phyloP scores from a whole-genome alignment of 2,113 vertebrate genomes.

The Phylloscopus whistleri region DNA sequence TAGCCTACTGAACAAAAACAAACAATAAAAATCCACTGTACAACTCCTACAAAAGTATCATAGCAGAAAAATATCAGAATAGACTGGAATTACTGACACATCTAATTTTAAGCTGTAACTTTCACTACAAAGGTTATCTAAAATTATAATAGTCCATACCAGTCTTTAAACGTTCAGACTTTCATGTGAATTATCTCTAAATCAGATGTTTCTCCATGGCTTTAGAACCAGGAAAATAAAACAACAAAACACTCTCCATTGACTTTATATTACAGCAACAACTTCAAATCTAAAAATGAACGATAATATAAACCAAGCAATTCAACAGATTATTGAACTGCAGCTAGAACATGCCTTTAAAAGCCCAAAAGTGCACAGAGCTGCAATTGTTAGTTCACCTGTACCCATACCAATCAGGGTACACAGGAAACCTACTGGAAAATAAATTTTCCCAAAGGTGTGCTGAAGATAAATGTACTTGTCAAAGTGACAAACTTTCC shows the following conservation, averaged over 20 bases:
- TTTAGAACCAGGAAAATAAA: not conserved
- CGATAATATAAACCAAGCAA: not conserved
- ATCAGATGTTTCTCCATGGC: not conserved
- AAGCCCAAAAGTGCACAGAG: not conserved
- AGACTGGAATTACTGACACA: not conserved
- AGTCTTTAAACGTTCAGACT: not conserved
- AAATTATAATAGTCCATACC: not conserved
- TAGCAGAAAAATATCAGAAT: not conserved
- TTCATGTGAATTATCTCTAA: not conserved
- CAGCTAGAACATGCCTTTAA: not conserved
- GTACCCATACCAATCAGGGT: not conserved
- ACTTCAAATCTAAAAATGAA: not conserved
- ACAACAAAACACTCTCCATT: not conserved
- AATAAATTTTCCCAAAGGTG: not conserved
- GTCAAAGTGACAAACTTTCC: not conserved
- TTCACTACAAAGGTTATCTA: not conserved
- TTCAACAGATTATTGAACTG: not conserved
- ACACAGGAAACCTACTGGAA: not conserved
- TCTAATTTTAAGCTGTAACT: not conserved
- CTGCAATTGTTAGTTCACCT: not conserved
- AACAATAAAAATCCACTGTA: not conserved
- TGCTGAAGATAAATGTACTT: not conserved
- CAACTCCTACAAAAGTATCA: not conserved
- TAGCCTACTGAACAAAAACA: not conserved
- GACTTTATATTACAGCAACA: not conserved